Base-by-base conservation (phyloP, 1,140 invertebrate species). In the Meloidogyne exigua region DNA sequence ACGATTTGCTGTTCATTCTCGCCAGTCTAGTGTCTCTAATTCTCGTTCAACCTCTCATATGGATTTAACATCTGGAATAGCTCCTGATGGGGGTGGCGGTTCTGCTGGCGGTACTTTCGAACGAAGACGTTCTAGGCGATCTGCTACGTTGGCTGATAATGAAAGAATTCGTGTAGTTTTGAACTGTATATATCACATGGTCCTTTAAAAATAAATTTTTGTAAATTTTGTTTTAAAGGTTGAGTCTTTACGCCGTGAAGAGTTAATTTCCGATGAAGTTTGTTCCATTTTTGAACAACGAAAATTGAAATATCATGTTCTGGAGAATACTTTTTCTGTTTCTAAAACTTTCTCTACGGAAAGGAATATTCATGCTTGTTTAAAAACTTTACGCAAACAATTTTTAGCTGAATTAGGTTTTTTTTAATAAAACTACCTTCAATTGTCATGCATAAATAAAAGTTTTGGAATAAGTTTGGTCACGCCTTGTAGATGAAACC, bases 61-160 rank as follows among this genome's bases (percentile, higher is more conserved):
- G 13, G 82, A 83, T 69, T 76, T 80, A 12, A 65, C 81, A 26
- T 70, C 76, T 42, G 67, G 49, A 21, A 73, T 28, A 28, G 57
- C 64, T 28, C 28, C 42, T 10, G 26, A 25, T 39, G 63, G 57
- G 15, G 39, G 12, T 23, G 64, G 49, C 2, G 72, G 72, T 13
- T 64, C 57, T 73, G 72, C 72, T 13, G 21, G 39, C 39, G 69
- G 76, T 5, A 72, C 36, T 57, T 75, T 81, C 0, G 79, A 80
- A 28, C 80, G 73, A 10, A 67, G 68, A 15, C 78, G 44, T 28
- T 78, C 76, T 26, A 57, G 32, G 15, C 32, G 57, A 23, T 81
- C 82, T 10, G 78, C 83, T 5, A 87, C 86, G 1, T 49, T 86
- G 71, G 81, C 81, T n/a, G 86, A 86, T 57, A 86, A 86, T 76